Percentiles rank a stretch among this genome's conserved stretches.
Evolutionary conservation across 2,797 vertebrate species (phyloP).

Genomic region (Oryzias sinensis): DNA sequence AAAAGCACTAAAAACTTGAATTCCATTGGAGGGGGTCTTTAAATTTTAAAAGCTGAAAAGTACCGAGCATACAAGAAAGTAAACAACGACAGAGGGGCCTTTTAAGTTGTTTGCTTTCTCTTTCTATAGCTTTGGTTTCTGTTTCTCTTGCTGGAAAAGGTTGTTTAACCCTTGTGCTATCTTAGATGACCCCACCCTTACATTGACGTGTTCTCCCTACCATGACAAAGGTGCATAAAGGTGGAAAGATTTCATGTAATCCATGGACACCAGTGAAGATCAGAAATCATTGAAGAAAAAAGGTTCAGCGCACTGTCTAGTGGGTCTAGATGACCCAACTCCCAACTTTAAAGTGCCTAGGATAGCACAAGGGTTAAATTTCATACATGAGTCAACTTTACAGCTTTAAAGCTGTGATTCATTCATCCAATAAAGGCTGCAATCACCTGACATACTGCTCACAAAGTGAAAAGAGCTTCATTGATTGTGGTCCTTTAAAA

Average conservation of each 20-base stretch:
- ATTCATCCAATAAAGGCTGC: background rate
- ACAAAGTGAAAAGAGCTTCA: conserved; percentile 22
- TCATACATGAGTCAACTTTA: conserved; percentile 45
- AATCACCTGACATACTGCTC: conserved; percentile 20
- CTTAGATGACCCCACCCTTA: too few species aligned
- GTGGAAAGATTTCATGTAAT: too few species aligned
- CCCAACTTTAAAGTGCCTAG: too few species aligned
- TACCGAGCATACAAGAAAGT: background rate
- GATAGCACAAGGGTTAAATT: too few species aligned
- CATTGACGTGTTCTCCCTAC: too few species aligned
- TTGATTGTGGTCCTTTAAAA: conserved; percentile 1
- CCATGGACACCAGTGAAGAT: too few species aligned
- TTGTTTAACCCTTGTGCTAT: too few species aligned
- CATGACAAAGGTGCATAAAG: too few species aligned
- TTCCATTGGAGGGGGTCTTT: background rate
- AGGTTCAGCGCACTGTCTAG: too few species aligned
- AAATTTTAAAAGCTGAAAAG: conserved; percentile 11
- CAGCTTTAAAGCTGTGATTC: conserved; percentile 9
- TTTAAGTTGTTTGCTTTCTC: conserved; percentile 27
- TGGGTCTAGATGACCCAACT: too few species aligned
- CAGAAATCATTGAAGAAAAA: too few species aligned
- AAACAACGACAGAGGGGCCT: conserved; percentile 2
- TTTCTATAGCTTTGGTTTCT: conserved; percentile 26
- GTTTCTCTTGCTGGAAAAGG: conserved; percentile 1
- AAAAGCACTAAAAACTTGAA: too few species aligned